Conservation (phyloP, 2,888 invertebrate species). For the Troides helena region DNA sequence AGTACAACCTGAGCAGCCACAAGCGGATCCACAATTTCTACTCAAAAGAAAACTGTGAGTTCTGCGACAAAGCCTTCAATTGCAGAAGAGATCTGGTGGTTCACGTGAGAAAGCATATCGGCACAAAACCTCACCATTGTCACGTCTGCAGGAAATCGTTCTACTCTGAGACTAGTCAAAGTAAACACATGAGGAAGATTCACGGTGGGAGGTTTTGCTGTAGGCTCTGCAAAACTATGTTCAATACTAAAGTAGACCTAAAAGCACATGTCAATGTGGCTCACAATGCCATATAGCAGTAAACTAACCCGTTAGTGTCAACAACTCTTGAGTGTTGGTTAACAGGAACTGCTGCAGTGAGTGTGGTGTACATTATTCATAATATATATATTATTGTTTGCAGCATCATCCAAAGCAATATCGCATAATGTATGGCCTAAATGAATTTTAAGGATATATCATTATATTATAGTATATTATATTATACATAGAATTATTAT, state of each 20-base stretch:
- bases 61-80: constrained; percentile 59
- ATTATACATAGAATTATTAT: background rate
- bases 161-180: constrained; percentile 52
- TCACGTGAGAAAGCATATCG: constrained; percentile 68
- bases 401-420: background rate
- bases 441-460: background rate
- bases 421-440: background rate
- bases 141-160: constrained; percentile 57
- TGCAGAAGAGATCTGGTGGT: constrained; percentile 60
- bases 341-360: too few species aligned
- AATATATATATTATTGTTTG: background rate
- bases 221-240: constrained; percentile 57
- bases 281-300: constrained; percentile 54
- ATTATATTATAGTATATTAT: background rate
- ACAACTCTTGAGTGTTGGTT: background rate
- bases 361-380: background rate
- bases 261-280: constrained; percentile 53
- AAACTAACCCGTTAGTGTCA: background rate
- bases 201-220: constrained; percentile 66
- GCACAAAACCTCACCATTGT: constrained; percentile 59
- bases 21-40: constrained; percentile 56
- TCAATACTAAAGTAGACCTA: constrained; percentile 51
- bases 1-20: constrained; percentile 58
- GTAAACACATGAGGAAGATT: constrained; percentile 52
- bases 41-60: constrained; percentile 56